A percentile compares a stretch with the other conserved stretches of the same genome.
Conservation (phyloP, 92 coral and sea anemone genomes). For the Zoanthus sansibaricus region DNA sequence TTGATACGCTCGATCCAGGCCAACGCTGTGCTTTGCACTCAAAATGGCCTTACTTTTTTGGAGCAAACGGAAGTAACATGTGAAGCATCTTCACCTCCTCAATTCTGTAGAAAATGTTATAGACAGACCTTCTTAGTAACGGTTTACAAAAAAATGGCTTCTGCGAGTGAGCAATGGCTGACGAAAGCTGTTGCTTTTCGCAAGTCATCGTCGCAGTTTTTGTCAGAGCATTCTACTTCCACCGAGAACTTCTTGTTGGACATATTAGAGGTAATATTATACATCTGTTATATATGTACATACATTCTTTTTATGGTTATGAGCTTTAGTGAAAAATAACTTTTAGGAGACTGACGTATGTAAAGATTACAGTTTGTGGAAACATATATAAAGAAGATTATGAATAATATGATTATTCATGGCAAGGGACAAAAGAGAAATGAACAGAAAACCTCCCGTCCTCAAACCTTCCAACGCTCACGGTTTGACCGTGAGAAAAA, state of each 20-base stretch:
- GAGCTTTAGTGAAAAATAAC: too few species aligned
- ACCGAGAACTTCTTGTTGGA: slow-evolving; percentile 83
- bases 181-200: slow-evolving; percentile 51
- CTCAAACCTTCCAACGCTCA: too few species aligned
- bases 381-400: too few species aligned
- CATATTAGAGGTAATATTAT: slow-evolving; percentile 76
- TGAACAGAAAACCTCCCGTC: too few species aligned
- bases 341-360: too few species aligned
- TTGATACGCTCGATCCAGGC: slow-evolving; percentile 32
- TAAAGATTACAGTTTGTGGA: too few species aligned
- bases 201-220: slow-evolving; percentile 61
- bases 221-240: slow-evolving; percentile 49
- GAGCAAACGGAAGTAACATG: not conserved
- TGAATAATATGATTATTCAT: too few species aligned
- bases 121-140: not conserved
- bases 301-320: too few species aligned
- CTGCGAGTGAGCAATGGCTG: slow-evolving; percentile 58
- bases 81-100: not conserved
- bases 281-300: too few species aligned
- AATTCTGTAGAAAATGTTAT: not conserved
- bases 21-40: not conserved
- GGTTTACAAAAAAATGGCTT: not conserved
- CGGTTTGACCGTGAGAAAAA: too few species aligned
- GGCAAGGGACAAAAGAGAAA: too few species aligned
- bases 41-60: slow-evolving; percentile 25